Evolutionary conservation across 1,140 invertebrate genomes (phyloP).

Genomic region (Diabrotica undecimpunctata): DNA sequence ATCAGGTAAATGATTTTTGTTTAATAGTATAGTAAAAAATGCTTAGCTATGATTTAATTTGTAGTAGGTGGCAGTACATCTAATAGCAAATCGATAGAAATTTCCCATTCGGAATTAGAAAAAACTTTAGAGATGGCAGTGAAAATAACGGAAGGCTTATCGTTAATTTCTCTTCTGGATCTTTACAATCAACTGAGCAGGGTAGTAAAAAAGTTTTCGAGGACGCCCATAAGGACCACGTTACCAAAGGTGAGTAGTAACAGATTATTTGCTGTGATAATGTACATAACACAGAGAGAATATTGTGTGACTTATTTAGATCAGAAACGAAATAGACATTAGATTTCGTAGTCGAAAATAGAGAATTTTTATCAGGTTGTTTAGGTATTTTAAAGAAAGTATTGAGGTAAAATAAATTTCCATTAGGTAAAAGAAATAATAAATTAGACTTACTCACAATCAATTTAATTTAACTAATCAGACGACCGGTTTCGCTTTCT

Average conservation of each 20-base stretch:
- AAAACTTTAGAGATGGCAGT: constrained; percentile 55
- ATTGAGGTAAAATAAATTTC: no score
- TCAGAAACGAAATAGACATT: no score
- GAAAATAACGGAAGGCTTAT: constrained; percentile 52
- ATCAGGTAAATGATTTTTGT: constrained; percentile 29
- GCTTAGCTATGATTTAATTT: constrained; percentile 8
- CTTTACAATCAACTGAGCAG: constrained; percentile 58
- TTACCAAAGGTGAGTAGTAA: constrained; percentile 55
- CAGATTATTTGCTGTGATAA: no score
- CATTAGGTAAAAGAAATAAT: no score
- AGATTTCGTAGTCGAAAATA: no score
- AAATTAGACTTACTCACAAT: no score
- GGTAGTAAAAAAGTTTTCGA: constrained; percentile 53
- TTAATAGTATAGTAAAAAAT: background rate
- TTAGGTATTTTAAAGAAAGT: no score
- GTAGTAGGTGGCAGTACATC: constrained; percentile 26
- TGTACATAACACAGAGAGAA: no score
- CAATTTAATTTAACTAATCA: no score
- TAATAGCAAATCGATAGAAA: constrained; percentile 50
- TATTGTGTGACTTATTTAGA: no score
- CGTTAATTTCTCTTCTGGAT: constrained; percentile 59
- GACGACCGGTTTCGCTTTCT: no score
- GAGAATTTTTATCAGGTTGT: no score
- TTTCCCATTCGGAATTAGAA: constrained; percentile 59
- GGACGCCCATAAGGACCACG: constrained; percentile 53